Base-by-base conservation (phyloP, 2,113 vertebrate species). In the Jaculus jaculus region DNA sequence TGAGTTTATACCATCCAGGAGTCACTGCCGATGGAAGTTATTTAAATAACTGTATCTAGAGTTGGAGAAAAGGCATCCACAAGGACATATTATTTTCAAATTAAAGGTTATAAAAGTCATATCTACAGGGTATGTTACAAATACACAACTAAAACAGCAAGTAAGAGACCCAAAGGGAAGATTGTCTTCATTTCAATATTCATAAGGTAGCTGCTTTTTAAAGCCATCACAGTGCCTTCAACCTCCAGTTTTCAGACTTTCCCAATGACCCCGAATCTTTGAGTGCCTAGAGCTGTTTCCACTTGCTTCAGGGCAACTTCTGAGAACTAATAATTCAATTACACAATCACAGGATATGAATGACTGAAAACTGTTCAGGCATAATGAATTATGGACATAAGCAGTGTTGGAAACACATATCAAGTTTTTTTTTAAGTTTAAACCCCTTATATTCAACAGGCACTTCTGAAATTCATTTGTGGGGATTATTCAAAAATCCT, bases 401-500 rank as follows among this genome's bases (percentile, higher is more conserved):
- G 95, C 96, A 61, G 86, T 97, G 92, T 90, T 98, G 95, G 96
- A 97, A 96, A 94, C 21, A 72, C 54, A 75, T 84, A 93, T 28
- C 88, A 95, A 82, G 39, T 80, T 74, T 91, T 80, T 54, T 54
- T 54, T 1, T 23, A 82, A 95, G 93, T 94, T 86, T 23, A 86
- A 91, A 95, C 60, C 4, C 37, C 58, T 92, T 79, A 63, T 96
- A 97, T 96, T 79, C 96, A 3, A 96, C 90, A 96, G 95, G 39
- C 85, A 89, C 95, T 96, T 96, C 81, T 97, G 93, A 97, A 97
- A 92, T 84, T 92, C 92, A 96, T 96, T 96, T 65, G 3, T 71
- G 92, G 79, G 84, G 87, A 96, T 86, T 11, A 54, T 95, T 98
- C 24, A 95, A 97, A 90, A 95, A 84, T 95, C 96, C 71, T 97